Conservation (phyloP, 2,797 vertebrate species). For the Alca torda region DNA sequence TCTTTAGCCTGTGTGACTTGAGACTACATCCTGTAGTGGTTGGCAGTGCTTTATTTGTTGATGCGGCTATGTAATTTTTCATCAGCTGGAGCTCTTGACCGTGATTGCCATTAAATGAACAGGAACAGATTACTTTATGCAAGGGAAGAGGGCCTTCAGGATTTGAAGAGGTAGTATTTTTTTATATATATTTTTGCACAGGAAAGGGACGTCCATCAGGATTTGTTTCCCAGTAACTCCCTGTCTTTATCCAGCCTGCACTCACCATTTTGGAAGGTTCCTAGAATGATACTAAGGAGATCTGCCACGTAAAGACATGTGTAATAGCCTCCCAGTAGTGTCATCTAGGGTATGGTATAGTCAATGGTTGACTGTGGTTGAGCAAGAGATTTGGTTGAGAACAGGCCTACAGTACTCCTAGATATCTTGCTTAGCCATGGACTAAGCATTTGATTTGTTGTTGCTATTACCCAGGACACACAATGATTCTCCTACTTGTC, state of each 20-base stretch:
- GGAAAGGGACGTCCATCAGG: background rate
- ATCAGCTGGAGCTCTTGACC: background rate
- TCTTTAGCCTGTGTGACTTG: background rate
- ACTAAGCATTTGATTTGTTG: background rate
- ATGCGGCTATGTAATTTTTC: background rate
- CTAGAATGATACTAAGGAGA: background rate
- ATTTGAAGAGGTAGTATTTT: background rate
- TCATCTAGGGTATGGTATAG: background rate
- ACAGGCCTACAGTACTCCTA: background rate
- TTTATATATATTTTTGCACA: background rate
- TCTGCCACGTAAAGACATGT: too few relatives aligned
- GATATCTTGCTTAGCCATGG: background rate
- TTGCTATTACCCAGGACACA: background rate
- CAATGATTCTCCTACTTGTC: background rate
- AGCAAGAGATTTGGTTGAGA: background rate
- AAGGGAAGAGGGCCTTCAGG: background rate
- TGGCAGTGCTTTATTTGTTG: background rate
- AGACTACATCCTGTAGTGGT: background rate
- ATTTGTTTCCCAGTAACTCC: background rate
- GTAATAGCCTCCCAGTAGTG: background rate
- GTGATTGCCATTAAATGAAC: background rate
- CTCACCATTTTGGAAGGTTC: background rate
- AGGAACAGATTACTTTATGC: background rate
- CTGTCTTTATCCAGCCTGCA: background rate
- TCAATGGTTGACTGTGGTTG: background rate